Evolutionary conservation across 1,140 invertebrate species (phyloP), one percentile per base, ranked within the genome.

Genomic region (Diprion similis): DNA sequence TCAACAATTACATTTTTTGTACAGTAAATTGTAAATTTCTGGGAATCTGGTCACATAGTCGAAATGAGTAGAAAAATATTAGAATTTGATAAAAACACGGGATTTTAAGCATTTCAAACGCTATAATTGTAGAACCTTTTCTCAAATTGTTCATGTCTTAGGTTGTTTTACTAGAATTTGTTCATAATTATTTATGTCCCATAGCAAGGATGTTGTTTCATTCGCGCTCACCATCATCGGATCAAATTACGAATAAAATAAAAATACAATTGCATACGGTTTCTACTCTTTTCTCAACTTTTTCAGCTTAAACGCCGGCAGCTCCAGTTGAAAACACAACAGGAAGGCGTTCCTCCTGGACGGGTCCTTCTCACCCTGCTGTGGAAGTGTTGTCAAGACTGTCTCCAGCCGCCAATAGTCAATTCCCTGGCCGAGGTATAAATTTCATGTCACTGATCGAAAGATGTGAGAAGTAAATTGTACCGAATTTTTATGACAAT

Each of bases 381-480:
- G 70, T 93, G 92, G 81, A 95, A 96, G 84, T 96, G 94, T 87
- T 96, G 94, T 82, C 93, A 94, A 84, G 93, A 95, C 79, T 95
- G 94, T 85, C 91, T 96, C 69, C 91, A 91, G 77, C 92, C 94
- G 65, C 94, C 94, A 3, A 81, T 88, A 45, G 92, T 95, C 71
- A 93, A 93, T 78, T 95, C 93, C 47, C 88, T 94, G 46, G 91
- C 92, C 66, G 94, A 96, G 87, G 94, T 95, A 84, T 89, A 86
- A 84, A 10, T 37, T 46, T 51, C 19, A 68, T 46, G 0, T 3
- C 70, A 70, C 67, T 68, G 37, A 71, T 71, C 48, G 48, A 71
- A 19, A 24, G 65, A 66, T 37, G 2, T 37, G 24, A 37, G 2
- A 37, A 37, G 24, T 37, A 37, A 37, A 37, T 37, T 37, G 24